Evolutionary conservation across 2,888 invertebrate species (phyloP).

Genomic region (Andrena minutula): DNA sequence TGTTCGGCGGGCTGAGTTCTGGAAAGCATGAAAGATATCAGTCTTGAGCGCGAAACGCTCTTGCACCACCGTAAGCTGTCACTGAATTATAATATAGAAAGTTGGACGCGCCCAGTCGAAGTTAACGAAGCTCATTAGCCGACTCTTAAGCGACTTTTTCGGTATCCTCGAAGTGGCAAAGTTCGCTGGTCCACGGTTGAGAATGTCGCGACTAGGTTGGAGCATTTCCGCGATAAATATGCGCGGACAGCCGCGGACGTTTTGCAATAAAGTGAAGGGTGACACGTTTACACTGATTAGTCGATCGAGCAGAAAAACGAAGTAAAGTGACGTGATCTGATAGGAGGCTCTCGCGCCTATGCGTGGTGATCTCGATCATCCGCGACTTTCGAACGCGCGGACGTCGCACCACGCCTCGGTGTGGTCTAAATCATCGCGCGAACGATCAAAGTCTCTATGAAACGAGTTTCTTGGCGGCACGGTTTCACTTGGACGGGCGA

Average conservation of each 20-base stretch:
- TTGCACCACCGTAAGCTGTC: not conserved
- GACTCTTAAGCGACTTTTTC: not conserved
- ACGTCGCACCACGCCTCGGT: not conserved
- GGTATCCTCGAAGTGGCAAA: not conserved
- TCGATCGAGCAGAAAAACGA: not conserved
- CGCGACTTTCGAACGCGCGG: not conserved
- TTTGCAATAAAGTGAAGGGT: constrained; percentile 51
- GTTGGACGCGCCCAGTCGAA: not conserved
- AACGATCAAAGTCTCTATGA: not conserved
- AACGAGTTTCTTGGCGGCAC: not conserved
- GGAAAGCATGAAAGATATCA: constrained; percentile 81
- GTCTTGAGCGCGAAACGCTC: not conserved
- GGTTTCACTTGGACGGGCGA: not conserved
- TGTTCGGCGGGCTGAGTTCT: constrained; percentile 92
- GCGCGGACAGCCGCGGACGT: constrained; percentile 4
- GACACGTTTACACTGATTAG: constrained; percentile 22
- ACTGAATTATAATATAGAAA: not conserved
- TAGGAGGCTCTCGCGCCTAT: too few relatives aligned
- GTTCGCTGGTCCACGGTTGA: not conserved
- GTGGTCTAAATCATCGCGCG: not conserved
- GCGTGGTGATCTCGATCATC: not conserved
- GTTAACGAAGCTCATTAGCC: not conserved
- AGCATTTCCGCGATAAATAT: not conserved
- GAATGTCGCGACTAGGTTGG: not conserved
- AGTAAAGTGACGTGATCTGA: not conserved